Base-by-base conservation (phyloP, 2,888 invertebrate genomes). In the Diogma glabrata region DNA sequence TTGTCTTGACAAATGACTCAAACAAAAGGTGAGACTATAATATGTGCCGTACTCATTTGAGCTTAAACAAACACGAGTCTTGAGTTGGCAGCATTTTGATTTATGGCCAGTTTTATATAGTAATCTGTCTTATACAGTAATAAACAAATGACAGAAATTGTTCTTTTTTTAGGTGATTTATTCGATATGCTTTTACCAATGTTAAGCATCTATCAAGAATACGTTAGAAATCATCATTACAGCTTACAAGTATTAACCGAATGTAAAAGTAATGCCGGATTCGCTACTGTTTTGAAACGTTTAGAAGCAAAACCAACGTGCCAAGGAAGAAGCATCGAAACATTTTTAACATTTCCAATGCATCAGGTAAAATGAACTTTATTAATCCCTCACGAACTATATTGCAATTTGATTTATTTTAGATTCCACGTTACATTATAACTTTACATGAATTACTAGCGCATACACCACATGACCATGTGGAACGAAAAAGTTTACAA, bases 131-230 rank as follows among this genome's bases (percentile, higher is more conserved):
- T n/a, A n/a, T n/a, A n/a, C n/a, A n/a, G n/a, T n/a, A n/a, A n/a
- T n/a, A n/a, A n/a, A n/a, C n/a, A n/a, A n/a, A n/a, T n/a, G n/a
- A n/a, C 43, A 43, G 43, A 43, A 14, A 17, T 47, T 33, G 24
- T 23, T 47, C 33, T 28, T 20, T 45, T 38, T 46, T 57, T 74
- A 90, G 91, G 91, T 65, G 93, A 93, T 71, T 75, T 93, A 64
- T 93, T 93, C 75, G 90, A 92, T 70, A 92, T 93, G 89, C 75
- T 93, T 61, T 77, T 93, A 57, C 92, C 93, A 49, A 93, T 93
- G 92, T 73, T 93, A 70, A 87, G 87, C 60, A 93, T 93, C 65
- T 93, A 93, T 72, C 92, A 92, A 72, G 92, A 93, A 74, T 93
- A 92, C 68, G 92, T 93, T 49, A 73, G 93, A 53, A 93, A 92